A percentile compares a stretch with the other conserved stretches of the same genome.
Conservation (phyloP, 2,113 vertebrate genomes). For the Mionectes macconnelli region DNA sequence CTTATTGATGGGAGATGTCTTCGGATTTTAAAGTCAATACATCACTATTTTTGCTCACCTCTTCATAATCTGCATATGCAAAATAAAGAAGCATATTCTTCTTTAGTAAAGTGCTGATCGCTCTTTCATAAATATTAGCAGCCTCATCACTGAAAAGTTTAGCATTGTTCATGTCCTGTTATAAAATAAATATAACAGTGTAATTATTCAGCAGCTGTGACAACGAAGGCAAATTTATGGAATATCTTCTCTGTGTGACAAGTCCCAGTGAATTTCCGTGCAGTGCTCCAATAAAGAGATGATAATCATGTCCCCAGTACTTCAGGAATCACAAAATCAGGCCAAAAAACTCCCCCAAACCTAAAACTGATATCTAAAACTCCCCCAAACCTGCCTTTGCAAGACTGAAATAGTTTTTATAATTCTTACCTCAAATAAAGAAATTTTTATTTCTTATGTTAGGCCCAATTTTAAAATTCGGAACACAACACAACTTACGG, state of each 20-base stretch:
- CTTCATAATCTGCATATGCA: constrained; percentile 97
- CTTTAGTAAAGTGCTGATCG: constrained; percentile 96
- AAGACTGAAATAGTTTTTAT: not conserved
- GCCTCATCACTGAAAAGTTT: constrained; percentile 99
- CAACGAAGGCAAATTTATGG: not conserved
- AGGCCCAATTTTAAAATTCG: not conserved
- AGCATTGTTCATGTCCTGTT: constrained; percentile 98
- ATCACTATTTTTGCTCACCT: constrained; percentile 77
- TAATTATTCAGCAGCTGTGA: constrained; percentile 5
- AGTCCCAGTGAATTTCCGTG: not conserved
- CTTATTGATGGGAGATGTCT: not conserved
- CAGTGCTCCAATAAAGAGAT: not conserved
- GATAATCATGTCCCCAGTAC: not conserved
- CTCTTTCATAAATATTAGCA: constrained; percentile 98
- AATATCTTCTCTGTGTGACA: not conserved
- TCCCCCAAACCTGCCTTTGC: not conserved
- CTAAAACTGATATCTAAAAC: not conserved
- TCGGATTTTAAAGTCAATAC: not conserved
- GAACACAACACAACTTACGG: not conserved
- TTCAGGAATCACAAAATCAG: not conserved
- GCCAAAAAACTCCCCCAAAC: not conserved
- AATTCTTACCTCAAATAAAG: not conserved
- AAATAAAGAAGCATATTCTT: constrained; percentile 99
- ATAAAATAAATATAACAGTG: constrained; percentile 26
- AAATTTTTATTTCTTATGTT: not conserved